These are phyloP conservation scores for Chrysina gloriosa DNA, from an alignment of 2,888 invertebrate species.

Conservation along the genomic window DNA sequence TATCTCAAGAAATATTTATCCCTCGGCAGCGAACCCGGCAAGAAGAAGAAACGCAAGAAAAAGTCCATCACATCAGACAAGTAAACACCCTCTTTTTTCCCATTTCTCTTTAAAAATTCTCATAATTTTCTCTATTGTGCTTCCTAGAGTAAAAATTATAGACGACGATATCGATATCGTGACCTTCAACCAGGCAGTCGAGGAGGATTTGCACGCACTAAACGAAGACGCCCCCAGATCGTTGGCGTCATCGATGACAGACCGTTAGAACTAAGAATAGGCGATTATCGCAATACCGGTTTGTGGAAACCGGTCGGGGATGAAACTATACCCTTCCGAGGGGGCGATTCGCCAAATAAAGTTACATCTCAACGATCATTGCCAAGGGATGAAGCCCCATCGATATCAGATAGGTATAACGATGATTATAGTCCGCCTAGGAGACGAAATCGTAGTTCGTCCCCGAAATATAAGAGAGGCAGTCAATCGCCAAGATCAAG, in stretches of 20 bases:
- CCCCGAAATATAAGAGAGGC: no score
- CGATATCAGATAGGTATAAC: slow-evolving; percentile 52
- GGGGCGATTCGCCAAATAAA: no score
- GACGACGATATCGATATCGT: slow-evolving; percentile 84
- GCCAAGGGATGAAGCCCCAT: slow-evolving; percentile 55
- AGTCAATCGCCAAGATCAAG: no score
- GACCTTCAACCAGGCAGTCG: slow-evolving; percentile 72
- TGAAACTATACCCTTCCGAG: no score
- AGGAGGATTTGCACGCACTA: slow-evolving; percentile 77
- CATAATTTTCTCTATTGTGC: slow-evolving; percentile 11
- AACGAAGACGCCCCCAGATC: slow-evolving; percentile 93
- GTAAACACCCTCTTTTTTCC: no score
- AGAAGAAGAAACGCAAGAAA: slow-evolving; percentile 74
- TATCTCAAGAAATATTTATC: slow-evolving; percentile 83
- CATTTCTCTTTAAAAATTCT: slow-evolving; percentile 24
- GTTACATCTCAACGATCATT: no score
- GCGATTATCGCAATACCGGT: slow-evolving; percentile 59
- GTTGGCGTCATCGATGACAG: slow-evolving; percentile 89
- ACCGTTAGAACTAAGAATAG: slow-evolving; percentile 71
- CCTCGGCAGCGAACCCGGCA: slow-evolving; percentile 72
- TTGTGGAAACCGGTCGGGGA: slow-evolving; percentile 59
- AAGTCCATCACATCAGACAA: slow-evolving; percentile 49
- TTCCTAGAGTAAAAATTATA: slow-evolving; percentile 80
- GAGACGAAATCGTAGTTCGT: no score
- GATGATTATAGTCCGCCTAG: slow-evolving; percentile 45